These are phyloP conservation scores for Labeo catla DNA, from an alignment of 2,113 vertebrate species.

Conservation along the genomic window DNA sequence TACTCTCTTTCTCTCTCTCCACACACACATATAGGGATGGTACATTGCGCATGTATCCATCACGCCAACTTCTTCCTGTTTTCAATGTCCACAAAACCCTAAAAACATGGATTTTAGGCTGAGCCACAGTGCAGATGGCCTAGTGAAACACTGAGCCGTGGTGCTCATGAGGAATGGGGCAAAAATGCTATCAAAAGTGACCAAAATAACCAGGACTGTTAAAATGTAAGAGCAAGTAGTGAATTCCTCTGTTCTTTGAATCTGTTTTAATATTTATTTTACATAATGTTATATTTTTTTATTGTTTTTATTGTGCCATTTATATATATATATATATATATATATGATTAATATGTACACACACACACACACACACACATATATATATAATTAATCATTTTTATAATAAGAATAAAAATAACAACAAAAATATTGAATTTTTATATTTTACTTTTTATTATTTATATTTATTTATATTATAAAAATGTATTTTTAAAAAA, in stretches of 20 bases:
- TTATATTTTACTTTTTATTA: not conserved
- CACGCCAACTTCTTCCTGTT: not conserved
- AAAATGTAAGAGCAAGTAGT: not conserved
- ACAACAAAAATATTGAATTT: no score
- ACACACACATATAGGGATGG: constrained; percentile 31
- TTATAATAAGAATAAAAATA: no score
- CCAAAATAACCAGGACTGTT: not conserved
- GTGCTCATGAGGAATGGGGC: not conserved
- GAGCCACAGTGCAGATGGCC: not conserved
- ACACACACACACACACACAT: no score
- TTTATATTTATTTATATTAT: no score
- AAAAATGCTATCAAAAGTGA: not conserved
- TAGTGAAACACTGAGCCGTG: not conserved
- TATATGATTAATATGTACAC: no score
- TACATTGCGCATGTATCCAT: not conserved
- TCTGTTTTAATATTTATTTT: not conserved
- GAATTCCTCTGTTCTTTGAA: not conserved
- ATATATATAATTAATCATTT: not conserved
- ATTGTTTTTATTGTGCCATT: not conserved
- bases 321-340: not conserved
- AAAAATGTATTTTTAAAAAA: no score
- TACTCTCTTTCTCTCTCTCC: constrained; percentile 27
- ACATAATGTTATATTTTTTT: not conserved
- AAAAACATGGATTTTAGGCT: not conserved
- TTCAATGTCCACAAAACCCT: not conserved